A percentile compares a stretch with the other conserved stretches of the same genome.
phyloP scores from a whole-genome alignment of 2,797 vertebrate genomes.

The Stomatorhinus walkeri region DNA sequence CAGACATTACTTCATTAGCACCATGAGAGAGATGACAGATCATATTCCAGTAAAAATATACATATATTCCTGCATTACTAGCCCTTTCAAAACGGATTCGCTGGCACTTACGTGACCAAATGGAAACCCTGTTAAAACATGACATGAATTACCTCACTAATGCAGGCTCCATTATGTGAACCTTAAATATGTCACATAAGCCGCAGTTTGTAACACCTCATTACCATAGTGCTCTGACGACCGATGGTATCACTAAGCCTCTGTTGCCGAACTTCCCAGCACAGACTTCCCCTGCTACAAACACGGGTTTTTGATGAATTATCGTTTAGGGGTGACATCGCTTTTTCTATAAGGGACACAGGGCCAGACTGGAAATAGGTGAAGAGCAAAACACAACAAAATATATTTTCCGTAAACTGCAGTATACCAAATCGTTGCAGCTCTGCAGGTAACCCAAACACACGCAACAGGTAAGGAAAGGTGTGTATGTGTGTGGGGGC shows the following conservation, averaged over 20 bases:
- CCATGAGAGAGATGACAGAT: not conserved
- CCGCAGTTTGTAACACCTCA: not conserved
- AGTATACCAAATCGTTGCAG: not conserved
- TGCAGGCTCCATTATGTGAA: not conserved
- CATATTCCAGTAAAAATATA: not conserved
- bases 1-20: not conserved
- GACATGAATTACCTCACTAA: not conserved
- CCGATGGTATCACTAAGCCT: not conserved
- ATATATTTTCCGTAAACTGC: not conserved
- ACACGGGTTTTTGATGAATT: not conserved
- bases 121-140: not conserved
- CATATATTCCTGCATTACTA: not conserved
- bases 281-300: not conserved
- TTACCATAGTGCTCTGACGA: conserved; percentile 5
- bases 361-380: not conserved
- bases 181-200: not conserved
- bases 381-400: not conserved
- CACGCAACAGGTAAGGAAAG: not conserved
- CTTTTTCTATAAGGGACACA: not conserved
- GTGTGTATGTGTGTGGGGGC: conserved; percentile 35
- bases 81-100: not conserved
- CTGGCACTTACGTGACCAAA: not conserved
- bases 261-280: not conserved
- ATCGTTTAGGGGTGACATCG: not conserved
- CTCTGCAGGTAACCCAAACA: not conserved